Percentiles rank a stretch among this genome's conserved stretches.
Conservation (phyloP, 37 sponge, comb jelly and placozoan genomes). For the Haliclona indistincta region DNA sequence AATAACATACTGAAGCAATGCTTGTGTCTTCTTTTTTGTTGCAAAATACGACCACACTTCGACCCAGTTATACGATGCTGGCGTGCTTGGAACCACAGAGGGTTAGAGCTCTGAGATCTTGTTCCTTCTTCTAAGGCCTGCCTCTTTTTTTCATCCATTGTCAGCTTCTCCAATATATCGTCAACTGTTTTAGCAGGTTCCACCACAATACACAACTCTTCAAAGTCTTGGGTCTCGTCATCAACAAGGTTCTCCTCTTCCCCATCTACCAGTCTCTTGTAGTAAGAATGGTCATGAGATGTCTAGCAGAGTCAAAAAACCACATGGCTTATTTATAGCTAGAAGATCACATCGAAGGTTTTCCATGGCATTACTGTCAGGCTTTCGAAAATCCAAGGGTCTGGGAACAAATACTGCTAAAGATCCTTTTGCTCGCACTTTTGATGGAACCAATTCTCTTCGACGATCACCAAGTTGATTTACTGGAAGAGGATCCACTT, state of each 20-base stretch:
- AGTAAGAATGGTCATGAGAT: slow-evolving; percentile 33
- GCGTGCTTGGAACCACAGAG: slow-evolving; percentile 11
- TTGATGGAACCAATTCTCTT: not conserved
- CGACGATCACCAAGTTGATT: slow-evolving; percentile 9
- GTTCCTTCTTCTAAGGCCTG: slow-evolving; percentile 17
- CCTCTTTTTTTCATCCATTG: not conserved
- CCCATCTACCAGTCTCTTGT: not conserved
- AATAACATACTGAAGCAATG: slow-evolving; percentile 15
- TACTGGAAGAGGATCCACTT: slow-evolving; percentile 32
- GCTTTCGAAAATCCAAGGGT: slow-evolving; percentile 5
- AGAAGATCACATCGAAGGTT: slow-evolving; percentile 33
- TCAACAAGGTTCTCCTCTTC: too few relatives aligned
- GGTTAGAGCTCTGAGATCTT: not conserved
- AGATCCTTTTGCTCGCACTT: not conserved
- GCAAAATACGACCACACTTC: slow-evolving; percentile 36
- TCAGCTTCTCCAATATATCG: slow-evolving; percentile 3
- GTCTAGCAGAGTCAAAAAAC: slow-evolving; percentile 24
- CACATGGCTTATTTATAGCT: slow-evolving; percentile 17
- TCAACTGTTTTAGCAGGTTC: not conserved
- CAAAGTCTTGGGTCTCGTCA: not conserved
- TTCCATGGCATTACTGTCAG: slow-evolving; percentile 17
- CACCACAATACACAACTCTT: not conserved
- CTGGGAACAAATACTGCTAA: slow-evolving; percentile 25
- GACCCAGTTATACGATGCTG: slow-evolving; percentile 32
- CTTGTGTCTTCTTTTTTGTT: slow-evolving; percentile 8